Base-by-base conservation (phyloP, 1,140 invertebrate species). In the Habropoda laboriosa region DNA sequence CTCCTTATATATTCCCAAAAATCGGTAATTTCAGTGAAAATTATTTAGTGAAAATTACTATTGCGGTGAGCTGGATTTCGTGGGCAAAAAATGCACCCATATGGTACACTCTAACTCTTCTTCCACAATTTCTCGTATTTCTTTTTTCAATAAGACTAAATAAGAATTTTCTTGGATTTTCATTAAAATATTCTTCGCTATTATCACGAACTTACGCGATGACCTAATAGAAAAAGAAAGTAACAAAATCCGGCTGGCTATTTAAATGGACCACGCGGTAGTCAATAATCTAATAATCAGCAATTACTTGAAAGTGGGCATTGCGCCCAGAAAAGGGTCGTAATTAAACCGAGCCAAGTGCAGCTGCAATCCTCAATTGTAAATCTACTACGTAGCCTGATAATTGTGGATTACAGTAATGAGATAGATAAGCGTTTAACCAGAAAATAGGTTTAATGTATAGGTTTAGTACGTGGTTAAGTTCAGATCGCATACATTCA, bases 381-480 rank as follows among this genome's bases (percentile, higher is more conserved):
- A 64, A 66, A 75, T 66, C 47, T 53, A 53, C 40, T 24, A 27
- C 10, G 72, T 75, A 75, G 66, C 66, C 72, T 66, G 47, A 64
- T 75, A 55, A 53, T 53, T 66, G 35, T 7, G 8, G 61, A 75
- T 55, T 32, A 75, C 45, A 10, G 72, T 53, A 66, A 75, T 55
- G 49, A 75, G 60, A 53, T 64, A 63, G 71, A 73, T 64, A 64
- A 64, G 58, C 35, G 24, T 63, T 74, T 64, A 64, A 49, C 13
- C 38, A 58, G 70, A 58, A 72, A 49, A 64, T 35, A 49, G 72
- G 16, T 64, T 74, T 30, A 51, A 35, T 30, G 58, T 30, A 58
- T 8, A 10, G 30, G 32, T 21, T n/a, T n/a, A n/a, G n/a, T 35
- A 32, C 35, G 0, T 18, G 32, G 32, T 10, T 21, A 18, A 38